Evolutionary conservation across 2,113 vertebrate genomes (phyloP).

Genomic region (Melospiza melodia): DNA sequence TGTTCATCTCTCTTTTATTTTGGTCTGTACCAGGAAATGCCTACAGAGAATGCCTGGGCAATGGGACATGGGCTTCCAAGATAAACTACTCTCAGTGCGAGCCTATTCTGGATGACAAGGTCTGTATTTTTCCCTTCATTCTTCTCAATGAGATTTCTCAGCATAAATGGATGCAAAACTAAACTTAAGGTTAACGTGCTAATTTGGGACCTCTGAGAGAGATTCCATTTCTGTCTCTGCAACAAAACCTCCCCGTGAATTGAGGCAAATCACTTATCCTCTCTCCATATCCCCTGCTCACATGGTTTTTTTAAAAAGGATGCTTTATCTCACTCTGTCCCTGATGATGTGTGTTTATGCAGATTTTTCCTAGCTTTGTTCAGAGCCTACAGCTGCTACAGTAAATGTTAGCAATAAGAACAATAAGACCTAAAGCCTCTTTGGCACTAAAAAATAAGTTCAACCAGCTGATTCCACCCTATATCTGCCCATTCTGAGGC

Average conservation of each 20-base stretch:
- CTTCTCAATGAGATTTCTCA: neutral
- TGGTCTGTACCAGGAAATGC: conserved; percentile 81
- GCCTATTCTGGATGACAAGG: conserved; percentile 94
- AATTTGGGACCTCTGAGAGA: neutral
- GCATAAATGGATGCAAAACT: neutral
- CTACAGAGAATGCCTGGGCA: conserved; percentile 93
- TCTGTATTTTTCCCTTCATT: conserved; percentile 63
- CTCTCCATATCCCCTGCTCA: neutral
- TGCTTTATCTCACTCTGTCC: neutral
- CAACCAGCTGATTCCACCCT: neutral
- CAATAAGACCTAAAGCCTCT: conserved; percentile 28
- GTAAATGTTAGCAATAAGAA: conserved; percentile 28
- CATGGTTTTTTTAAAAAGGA: neutral
- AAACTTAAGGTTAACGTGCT: neutral
- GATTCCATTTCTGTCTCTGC: neutral
- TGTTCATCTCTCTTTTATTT: conserved; percentile 45
- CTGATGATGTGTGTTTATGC: conserved; percentile 11
- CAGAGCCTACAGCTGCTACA: neutral
- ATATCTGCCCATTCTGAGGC: neutral
- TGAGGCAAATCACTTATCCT: neutral
- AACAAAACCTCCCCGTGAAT: neutral
- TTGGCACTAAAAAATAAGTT: conserved; percentile 19
- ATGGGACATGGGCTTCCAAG: conserved; percentile 93
- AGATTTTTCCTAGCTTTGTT: conserved; percentile 32
- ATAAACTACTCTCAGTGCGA: conserved; percentile 97